A percentile compares a stretch with the other conserved stretches of the same genome.
Conservation (phyloP, 2,797 vertebrate genomes). For the Intellagama lesueurii region DNA sequence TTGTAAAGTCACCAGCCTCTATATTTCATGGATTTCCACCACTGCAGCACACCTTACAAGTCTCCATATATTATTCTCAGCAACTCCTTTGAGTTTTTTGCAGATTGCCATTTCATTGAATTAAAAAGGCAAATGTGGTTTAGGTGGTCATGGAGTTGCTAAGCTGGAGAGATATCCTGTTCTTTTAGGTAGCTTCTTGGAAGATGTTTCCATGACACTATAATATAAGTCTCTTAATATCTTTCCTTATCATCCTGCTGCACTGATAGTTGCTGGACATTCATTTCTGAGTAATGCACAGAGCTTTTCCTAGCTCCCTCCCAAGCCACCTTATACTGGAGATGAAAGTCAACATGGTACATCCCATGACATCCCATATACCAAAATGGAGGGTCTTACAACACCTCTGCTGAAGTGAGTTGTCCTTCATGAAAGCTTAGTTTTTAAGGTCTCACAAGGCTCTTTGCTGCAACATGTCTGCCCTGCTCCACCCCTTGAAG, state of each 20-base stretch:
- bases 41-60: neutral
- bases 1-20: neutral
- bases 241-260: neutral
- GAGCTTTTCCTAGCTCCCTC: too few relatives aligned
- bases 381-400: too few relatives aligned
- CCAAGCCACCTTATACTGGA: too few relatives aligned
- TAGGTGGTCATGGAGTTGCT: neutral
- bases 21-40: neutral
- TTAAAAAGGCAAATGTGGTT: neutral
- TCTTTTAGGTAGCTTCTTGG: neutral
- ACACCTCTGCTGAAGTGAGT: too few relatives aligned
- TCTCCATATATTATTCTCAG: neutral
- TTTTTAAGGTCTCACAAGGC: too few relatives aligned
- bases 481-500: neutral
- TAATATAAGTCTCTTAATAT: neutral
- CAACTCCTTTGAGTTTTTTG: neutral
- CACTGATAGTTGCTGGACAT: neutral
- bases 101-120: neutral
- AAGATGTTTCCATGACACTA: neutral
- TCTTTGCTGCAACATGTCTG: too few relatives aligned
- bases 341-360: too few relatives aligned
- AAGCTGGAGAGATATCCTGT: neutral
- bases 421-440: too few relatives aligned
- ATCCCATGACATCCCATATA: too few relatives aligned
- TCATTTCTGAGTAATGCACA: neutral